Percentiles rank a stretch among this genome's conserved stretches.
phyloP scores from a whole-genome alignment of 2,888 invertebrate genomes.

The Selenia dentaria region DNA sequence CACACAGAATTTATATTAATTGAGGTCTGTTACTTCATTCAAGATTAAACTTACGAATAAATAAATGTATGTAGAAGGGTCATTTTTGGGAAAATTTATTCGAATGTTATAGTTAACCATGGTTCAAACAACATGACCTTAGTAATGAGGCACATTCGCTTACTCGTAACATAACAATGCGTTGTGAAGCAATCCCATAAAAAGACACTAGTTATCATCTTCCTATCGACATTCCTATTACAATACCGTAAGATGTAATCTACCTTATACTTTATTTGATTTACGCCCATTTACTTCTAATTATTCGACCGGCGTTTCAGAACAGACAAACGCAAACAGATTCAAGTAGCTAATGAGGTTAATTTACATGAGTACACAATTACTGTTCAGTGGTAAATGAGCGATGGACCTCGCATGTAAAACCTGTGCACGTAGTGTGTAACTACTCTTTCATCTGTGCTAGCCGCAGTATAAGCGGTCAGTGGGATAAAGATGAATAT shows the following conservation, averaged over 20 bases:
- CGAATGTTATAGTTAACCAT: neutral
- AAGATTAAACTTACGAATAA: neutral
- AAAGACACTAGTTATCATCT: constrained; percentile 23
- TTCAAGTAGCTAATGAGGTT: constrained; percentile 67
- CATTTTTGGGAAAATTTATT: neutral
- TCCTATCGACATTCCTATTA: constrained; percentile 29
- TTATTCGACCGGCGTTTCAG: constrained; percentile 45
- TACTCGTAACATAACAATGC: constrained; percentile 9
- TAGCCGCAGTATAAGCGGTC: constrained; percentile 1
- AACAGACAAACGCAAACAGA: constrained; percentile 50
- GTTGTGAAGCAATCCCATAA: constrained; percentile 10
- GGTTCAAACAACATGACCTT: neutral
- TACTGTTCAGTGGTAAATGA: constrained; percentile 52
- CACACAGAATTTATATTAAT: neutral
- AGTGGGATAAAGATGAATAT: neutral
- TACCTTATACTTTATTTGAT: constrained; percentile 34
- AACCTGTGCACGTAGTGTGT: constrained; percentile 26
- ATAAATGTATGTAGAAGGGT: neutral
- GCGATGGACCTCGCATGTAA: constrained; percentile 61
- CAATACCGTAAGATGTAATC: constrained; percentile 34
- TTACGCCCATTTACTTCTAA: constrained; percentile 39
- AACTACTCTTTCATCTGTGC: neutral
- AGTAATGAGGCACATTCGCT: constrained; percentile 12
- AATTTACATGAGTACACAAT: constrained; percentile 75
- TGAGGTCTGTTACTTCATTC: neutral